phyloP scores from a whole-genome alignment of 1,140 invertebrate species.

The Vanessa tameamea region DNA sequence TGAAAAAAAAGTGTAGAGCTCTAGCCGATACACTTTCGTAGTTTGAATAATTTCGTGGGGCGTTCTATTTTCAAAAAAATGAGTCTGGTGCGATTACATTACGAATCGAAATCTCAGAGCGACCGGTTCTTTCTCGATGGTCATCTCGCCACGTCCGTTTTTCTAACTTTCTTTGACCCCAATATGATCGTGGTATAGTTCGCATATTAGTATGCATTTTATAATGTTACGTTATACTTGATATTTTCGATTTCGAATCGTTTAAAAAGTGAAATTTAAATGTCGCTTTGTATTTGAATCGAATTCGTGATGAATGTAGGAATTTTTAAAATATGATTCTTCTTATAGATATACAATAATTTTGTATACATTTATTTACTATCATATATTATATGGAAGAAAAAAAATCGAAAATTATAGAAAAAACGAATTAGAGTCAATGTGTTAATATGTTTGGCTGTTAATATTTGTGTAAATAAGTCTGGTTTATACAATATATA shows the following conservation, averaged over 20 bases:
- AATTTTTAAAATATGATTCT: no score
- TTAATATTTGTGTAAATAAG: no score
- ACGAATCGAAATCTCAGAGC: constrained; percentile 27
- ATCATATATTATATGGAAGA: no score
- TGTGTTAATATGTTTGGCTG: no score
- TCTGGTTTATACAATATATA: no score
- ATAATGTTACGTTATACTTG: constrained; percentile 27
- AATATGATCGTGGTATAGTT: constrained; percentile 44
- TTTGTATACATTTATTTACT: no score
- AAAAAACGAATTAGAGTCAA: no score
- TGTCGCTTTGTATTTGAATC: no score
- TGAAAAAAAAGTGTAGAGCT: constrained; percentile 27
- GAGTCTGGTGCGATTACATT: constrained; percentile 34
- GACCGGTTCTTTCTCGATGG: constrained; percentile 60
- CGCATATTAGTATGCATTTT: constrained; percentile 23
- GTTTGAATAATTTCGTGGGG: constrained; percentile 28
- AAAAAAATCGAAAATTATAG: no score
- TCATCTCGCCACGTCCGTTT: constrained; percentile 51
- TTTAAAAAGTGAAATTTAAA: no score
- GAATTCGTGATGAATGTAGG: no score
- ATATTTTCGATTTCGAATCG: constrained; percentile 30
- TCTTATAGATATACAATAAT: no score
- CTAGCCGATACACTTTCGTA: constrained; percentile 20
- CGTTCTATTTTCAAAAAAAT: constrained; percentile 51
- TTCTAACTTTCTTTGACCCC: constrained; percentile 75